Percentiles rank a stretch among this genome's conserved stretches.
These are phyloP conservation scores for Calliphora vicina DNA, from an alignment of 1,140 invertebrate genomes.

Conservation along the genomic window DNA sequence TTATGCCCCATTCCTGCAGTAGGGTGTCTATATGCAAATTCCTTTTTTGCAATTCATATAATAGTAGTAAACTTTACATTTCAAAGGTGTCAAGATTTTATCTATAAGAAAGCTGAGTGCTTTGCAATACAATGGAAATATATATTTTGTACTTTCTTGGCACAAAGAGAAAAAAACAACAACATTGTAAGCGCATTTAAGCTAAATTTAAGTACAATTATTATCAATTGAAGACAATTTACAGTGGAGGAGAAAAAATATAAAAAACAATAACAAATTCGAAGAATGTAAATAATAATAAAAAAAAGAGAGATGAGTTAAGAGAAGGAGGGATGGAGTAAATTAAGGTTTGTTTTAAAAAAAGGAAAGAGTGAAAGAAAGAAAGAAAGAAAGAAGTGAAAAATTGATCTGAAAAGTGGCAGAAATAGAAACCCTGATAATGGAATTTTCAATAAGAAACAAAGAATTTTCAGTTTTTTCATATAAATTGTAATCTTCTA, in stretches of 20 bases:
- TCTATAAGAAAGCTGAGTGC: no score
- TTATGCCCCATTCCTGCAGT: no score
- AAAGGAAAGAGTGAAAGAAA: no score
- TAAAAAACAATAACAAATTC: background rate
- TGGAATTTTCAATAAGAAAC: no score
- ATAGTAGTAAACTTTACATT: background rate
- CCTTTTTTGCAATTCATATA: background rate
- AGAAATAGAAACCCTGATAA: no score
- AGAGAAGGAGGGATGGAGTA: background rate
- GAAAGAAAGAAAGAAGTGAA: no score
- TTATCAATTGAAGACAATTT: slow-evolving; percentile 28
- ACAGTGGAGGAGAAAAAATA: background rate
- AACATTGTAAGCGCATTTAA: slow-evolving; percentile 12
- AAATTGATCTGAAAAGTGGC: no score
- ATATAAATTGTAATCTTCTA: no score
- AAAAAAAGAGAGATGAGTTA: background rate
- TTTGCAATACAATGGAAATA: background rate
- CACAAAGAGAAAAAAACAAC: background rate
- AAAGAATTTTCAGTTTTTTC: no score
- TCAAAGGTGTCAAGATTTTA: background rate
- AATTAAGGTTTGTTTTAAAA: no score
- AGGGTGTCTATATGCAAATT: no score
- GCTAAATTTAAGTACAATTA: background rate
- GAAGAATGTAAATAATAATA: background rate
- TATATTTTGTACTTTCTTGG: background rate